Conservation (phyloP, 2,113 vertebrate genomes). For the Athene cunicularia region DNA sequence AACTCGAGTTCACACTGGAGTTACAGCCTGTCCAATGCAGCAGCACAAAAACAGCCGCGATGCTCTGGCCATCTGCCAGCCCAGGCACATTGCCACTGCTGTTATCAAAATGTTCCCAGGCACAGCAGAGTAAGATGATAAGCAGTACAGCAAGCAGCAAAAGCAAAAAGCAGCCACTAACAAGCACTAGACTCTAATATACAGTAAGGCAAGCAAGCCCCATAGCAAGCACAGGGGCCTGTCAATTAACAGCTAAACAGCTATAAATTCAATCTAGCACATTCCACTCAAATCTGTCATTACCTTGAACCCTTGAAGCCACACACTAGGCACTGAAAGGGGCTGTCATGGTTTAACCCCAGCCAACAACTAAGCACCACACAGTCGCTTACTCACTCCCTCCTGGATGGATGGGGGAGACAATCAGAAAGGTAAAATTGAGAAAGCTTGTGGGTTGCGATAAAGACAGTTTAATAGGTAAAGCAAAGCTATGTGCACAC, state of each 20-base stretch:
- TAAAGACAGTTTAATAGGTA: neutral
- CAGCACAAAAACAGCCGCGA: neutral
- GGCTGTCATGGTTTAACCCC: neutral
- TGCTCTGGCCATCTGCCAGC: neutral
- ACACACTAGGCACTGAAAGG: neutral
- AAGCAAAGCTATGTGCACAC: neutral
- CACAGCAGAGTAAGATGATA: neutral
- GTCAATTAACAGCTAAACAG: neutral
- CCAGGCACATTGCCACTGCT: neutral
- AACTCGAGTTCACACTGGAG: accelerated
- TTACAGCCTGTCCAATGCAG: neutral
- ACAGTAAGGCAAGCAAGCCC: neutral
- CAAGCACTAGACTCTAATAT: neutral
- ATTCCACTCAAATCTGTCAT: neutral
- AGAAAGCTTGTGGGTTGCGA: neutral
- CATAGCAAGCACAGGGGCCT: neutral
- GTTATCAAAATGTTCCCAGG: neutral
- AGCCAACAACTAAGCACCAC: neutral
- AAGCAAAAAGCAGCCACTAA: neutral
- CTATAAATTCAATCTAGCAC: neutral
- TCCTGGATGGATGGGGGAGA: neutral
- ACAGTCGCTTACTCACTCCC: neutral
- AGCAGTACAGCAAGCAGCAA: neutral
- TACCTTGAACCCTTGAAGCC: neutral
- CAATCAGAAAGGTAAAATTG: neutral